Percentiles rank a stretch among this genome's conserved stretches.
Evolutionary conservation across 2,888 invertebrate genomes (phyloP).

Genomic region (Lithophane leautieri): DNA sequence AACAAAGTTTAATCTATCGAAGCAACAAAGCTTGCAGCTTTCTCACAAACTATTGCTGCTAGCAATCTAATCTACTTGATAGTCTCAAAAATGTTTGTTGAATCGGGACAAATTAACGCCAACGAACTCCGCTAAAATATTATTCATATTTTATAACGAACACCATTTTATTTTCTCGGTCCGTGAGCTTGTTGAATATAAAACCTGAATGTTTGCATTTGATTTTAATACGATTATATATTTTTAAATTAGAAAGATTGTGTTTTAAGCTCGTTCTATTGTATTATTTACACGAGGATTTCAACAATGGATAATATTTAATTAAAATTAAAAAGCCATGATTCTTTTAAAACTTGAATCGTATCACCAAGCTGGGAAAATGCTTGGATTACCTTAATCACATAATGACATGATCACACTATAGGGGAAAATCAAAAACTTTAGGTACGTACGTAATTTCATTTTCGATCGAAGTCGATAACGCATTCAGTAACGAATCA

Average conservation of each 20-base stretch:
- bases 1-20: not conserved
- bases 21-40: slow-evolving; percentile 29
- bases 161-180: slow-evolving; percentile 49
- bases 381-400: not conserved
- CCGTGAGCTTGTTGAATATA: slow-evolving; percentile 41
- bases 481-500: too few species aligned
- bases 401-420: not conserved
- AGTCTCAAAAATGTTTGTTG: slow-evolving; percentile 67
- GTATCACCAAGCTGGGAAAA: not conserved
- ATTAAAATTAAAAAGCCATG: not conserved
- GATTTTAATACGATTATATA: slow-evolving; percentile 53
- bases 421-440: not conserved
- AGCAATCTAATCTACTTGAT: slow-evolving; percentile 63
- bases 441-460: too few species aligned
- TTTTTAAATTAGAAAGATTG: slow-evolving; percentile 46
- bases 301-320: slow-evolving; percentile 12
- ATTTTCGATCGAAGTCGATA: too few species aligned
- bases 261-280: slow-evolving; percentile 29
- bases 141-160: slow-evolving; percentile 66
- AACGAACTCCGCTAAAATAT: slow-evolving; percentile 62
- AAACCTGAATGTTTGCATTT: slow-evolving; percentile 50
- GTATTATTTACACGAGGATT: slow-evolving; percentile 26
- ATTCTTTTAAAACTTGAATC: not conserved
- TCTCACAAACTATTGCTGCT: slow-evolving; percentile 50
- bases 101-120: slow-evolving; percentile 69